Percentiles rank a stretch among this genome's conserved stretches.
These are phyloP conservation scores for Thamnophis elegans DNA, from an alignment of 2,797 vertebrate species.

Conservation along the genomic window DNA sequence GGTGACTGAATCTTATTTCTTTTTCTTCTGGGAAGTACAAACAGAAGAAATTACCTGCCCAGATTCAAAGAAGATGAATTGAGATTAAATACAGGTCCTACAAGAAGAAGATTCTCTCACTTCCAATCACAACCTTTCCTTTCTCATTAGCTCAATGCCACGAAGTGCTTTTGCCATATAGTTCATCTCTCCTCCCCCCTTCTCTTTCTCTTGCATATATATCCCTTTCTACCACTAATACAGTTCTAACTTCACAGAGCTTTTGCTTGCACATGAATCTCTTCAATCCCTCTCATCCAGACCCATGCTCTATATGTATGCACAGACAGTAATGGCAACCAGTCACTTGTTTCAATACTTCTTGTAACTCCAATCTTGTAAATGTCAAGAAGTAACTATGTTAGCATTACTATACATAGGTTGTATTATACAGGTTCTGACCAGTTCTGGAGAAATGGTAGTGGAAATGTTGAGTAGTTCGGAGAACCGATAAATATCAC, in stretches of 20 bases:
- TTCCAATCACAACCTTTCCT: neutral
- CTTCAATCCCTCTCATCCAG: neutral
- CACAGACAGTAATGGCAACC: neutral
- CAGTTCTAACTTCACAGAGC: neutral
- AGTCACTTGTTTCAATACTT: neutral
- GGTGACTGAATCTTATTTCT: neutral
- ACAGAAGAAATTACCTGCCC: neutral
- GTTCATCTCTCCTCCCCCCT: neutral
- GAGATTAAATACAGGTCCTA: neutral
- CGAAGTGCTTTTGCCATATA: neutral
- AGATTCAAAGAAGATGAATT: constrained; percentile 2
- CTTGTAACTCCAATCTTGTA: neutral
- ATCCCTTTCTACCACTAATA: neutral
- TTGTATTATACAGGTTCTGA: too few relatives aligned
- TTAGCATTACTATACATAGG: neutral
- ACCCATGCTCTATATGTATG: neutral
- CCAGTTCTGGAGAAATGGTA: too few relatives aligned
- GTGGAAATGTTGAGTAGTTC: too few relatives aligned
- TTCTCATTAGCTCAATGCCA: neutral
- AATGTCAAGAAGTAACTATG: neutral
- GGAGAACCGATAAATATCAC: too few relatives aligned
- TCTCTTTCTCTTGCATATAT: neutral
- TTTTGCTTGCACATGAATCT: neutral
- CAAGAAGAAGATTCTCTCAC: neutral
- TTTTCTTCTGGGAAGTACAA: neutral